Base-by-base conservation (phyloP, 2,888 invertebrate species). In the Drosophila fulvimacula region DNA sequence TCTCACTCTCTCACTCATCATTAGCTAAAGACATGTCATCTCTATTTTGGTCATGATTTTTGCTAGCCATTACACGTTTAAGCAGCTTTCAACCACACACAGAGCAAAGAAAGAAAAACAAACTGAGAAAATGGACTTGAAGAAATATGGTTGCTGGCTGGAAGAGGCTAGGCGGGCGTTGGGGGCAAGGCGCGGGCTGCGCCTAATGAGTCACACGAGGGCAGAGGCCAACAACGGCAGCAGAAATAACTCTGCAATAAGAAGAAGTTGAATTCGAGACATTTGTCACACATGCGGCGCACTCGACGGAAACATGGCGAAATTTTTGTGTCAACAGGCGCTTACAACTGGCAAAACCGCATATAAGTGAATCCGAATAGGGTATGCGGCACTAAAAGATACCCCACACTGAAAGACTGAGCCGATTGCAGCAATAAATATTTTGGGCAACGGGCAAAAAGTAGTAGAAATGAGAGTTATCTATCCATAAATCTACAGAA, bases 281-380 rank as follows among this genome's bases (percentile, higher is more conserved):
- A 83, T 88, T 83, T 83, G 83, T 83, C 85, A 88, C 83, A 88
- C 88, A 88, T 83, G 85, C 88, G 82, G 75, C 83, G 73, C 84
- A 84, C 52, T 79, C 67, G 67, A 63, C 69, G 81, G 73, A 71
- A 73, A 84, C 80, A 76, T 81, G 73, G 79, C 73, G 87, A 81
- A 79, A 79, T 79, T 86, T 85, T 76, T 79, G 70, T 82, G 82
- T 86, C 83, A 83, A 78, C 83, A 75, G 74, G 80, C 79, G 71
- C 71, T 78, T 57, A 72, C 78, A 73, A 67, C 77, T 61, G 64
- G 48, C 55, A 56, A 38, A n/a, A 21, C 38, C 52, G 27, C 44
- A 38, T 52, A 21, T 17, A 39, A 30, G 19, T 9, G 19, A 13
- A 19, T 15, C 0, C 30, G 15, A 15, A 11, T 5, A 9, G 41